These are phyloP conservation scores for Athene noctua DNA, from an alignment of 2,113 vertebrate genomes.

Conservation along the genomic window DNA sequence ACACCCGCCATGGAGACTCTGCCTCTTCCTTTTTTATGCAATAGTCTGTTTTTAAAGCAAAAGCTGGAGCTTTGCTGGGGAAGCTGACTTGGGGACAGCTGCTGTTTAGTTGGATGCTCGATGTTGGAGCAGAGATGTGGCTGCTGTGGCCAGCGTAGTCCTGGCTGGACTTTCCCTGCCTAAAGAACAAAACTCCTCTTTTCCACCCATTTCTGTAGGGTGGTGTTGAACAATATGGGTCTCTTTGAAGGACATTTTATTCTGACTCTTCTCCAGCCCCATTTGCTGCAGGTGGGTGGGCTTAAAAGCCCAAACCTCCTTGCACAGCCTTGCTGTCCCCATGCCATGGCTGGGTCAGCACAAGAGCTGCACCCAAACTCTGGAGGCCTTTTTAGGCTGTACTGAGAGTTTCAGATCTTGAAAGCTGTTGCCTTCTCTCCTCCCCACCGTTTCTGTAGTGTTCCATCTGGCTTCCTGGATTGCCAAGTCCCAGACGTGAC, in stretches of 20 bases:
- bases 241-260: neutral
- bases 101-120: neutral
- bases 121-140: neutral
- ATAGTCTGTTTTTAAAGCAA: neutral
- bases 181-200: neutral
- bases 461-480: neutral
- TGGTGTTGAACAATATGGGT: fast-evolving
- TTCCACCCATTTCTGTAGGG: neutral
- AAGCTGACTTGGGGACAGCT: neutral
- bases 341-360: neutral
- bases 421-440: neutral
- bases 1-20: neutral
- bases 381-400: neutral
- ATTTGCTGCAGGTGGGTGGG: neutral
- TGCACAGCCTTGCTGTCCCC: neutral
- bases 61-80: neutral
- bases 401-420: neutral
- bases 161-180: neutral
- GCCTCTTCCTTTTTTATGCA: neutral
- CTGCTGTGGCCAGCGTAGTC: neutral
- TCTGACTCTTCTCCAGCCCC: neutral
- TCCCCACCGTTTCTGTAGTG: fast-evolving
- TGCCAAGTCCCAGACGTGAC: neutral
- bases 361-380: neutral
- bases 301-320: neutral